Conservation (phyloP, 2,888 invertebrate genomes). For the Rhagonycha lutea region DNA sequence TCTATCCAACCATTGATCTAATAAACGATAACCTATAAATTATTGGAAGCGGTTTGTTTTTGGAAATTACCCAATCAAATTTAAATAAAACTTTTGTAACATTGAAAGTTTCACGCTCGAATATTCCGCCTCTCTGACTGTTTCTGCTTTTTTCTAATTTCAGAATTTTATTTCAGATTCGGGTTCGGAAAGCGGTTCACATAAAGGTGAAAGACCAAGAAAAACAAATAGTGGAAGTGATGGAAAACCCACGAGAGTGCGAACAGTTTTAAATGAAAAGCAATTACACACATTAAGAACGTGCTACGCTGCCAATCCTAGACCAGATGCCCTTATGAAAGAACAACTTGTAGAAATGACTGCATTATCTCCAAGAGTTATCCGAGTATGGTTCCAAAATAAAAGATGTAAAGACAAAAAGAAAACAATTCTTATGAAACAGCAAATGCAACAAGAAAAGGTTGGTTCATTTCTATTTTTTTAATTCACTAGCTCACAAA, state of each 20-base stretch:
- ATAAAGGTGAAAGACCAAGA: conserved; percentile 59
- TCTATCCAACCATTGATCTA: background rate
- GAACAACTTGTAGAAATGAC: conserved; percentile 99
- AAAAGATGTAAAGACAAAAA: conserved; percentile 98
- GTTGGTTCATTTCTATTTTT: conserved; percentile 58
- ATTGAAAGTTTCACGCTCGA: background rate
- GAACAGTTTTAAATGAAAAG: conserved; percentile 98
- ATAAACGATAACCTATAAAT: background rate
- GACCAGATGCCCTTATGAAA: conserved; percentile 99
- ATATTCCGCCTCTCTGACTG: background rate
- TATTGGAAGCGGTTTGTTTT: background rate
- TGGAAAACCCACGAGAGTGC: conserved; percentile 96
- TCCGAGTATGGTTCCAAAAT: conserved; percentile 99
- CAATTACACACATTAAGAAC: conserved; percentile 96
- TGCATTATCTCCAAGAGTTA: conserved; percentile 93
- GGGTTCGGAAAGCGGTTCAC: conserved; percentile 89
- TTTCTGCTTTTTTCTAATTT: background rate
- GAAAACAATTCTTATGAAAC: conserved; percentile 93
- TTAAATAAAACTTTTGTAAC: background rate
- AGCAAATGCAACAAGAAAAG: conserved; percentile 98
- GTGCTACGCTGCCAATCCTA: conserved; percentile 96
- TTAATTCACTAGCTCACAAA: background rate
- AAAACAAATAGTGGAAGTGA: conserved; percentile 65
- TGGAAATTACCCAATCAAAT: background rate
- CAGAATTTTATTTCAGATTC: conserved; percentile 69